Percentiles rank a stretch among this genome's conserved stretches.
Evolutionary conservation across 1,140 invertebrate genomes (phyloP).

Genomic region (Galendromus occidentalis): DNA sequence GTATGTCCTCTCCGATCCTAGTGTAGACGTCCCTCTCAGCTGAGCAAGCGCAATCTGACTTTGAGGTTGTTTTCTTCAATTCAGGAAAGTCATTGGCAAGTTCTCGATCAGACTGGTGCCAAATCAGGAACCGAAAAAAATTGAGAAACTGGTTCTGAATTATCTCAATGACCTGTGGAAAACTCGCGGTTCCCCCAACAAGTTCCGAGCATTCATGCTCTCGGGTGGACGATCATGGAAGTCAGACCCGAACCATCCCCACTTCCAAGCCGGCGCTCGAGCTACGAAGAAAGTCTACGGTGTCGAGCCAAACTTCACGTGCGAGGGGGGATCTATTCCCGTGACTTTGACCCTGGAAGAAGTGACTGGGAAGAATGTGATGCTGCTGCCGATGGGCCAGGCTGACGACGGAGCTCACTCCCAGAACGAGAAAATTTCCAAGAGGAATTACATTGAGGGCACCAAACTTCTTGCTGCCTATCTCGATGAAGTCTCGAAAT

Average conservation of each 20-base stretch:
- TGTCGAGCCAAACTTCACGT: constrained; percentile 75
- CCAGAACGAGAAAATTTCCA: constrained; percentile 90
- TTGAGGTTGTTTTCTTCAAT: neutral
- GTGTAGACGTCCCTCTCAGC: neutral
- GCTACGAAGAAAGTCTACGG: constrained; percentile 72
- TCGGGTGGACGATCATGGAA: constrained; percentile 48
- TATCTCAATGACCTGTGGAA: constrained; percentile 47
- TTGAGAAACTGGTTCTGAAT: constrained; percentile 47
- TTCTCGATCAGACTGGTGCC: constrained; percentile 89
- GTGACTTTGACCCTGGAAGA: constrained; percentile 68
- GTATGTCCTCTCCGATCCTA: neutral
- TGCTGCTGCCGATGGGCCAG: constrained; percentile 65
- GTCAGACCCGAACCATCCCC: constrained; percentile 68
- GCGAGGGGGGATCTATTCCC: constrained; percentile 89
- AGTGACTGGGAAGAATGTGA: constrained; percentile 72
- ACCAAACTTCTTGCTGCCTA: constrained; percentile 68
- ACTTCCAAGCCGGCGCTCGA: constrained; percentile 65
- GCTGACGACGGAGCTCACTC: constrained; percentile 93
- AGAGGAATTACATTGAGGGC: constrained; percentile 78
- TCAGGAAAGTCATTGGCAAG: constrained; percentile 73
- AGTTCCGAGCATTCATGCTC: constrained; percentile 36
- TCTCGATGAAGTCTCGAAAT: constrained; percentile 49
- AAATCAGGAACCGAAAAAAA: constrained; percentile 56
- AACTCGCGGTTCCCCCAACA: constrained; percentile 58
- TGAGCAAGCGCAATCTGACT: neutral